phyloP scores from a whole-genome alignment of 2,797 vertebrate species.

The Anas capensis region DNA sequence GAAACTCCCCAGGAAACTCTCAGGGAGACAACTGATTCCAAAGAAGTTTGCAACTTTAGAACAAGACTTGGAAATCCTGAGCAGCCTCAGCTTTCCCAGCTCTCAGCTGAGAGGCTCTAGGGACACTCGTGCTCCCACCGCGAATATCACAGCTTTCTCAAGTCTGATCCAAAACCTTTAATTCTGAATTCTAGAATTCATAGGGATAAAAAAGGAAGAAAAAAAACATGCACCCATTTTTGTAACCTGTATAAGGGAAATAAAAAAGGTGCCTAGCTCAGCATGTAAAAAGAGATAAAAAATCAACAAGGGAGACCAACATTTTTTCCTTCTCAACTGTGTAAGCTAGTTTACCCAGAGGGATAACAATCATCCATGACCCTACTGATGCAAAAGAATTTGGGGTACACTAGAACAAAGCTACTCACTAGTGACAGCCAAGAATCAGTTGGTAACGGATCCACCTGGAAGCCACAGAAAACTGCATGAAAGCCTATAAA shows the following conservation, averaged over 20 bases:
- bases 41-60: neutral
- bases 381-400: neutral
- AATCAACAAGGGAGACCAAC: neutral
- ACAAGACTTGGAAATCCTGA: constrained; percentile 1
- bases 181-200: neutral
- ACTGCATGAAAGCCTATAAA: neutral
- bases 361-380: neutral
- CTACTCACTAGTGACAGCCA: neutral
- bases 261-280: neutral
- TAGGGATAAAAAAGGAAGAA: neutral
- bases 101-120: neutral
- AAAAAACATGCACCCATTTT: neutral
- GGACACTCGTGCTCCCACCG: neutral
- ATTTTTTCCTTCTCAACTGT: neutral
- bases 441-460: rapidly evolving
- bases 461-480: neutral
- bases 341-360: neutral
- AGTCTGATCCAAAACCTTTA: neutral
- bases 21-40: neutral
- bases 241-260: neutral
- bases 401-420: neutral
- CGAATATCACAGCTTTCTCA: neutral
- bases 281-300: neutral
- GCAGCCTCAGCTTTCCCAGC: neutral
- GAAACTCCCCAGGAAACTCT: neutral